Base-by-base conservation (phyloP, 1,140 invertebrate species). In the Megathymus violae region DNA sequence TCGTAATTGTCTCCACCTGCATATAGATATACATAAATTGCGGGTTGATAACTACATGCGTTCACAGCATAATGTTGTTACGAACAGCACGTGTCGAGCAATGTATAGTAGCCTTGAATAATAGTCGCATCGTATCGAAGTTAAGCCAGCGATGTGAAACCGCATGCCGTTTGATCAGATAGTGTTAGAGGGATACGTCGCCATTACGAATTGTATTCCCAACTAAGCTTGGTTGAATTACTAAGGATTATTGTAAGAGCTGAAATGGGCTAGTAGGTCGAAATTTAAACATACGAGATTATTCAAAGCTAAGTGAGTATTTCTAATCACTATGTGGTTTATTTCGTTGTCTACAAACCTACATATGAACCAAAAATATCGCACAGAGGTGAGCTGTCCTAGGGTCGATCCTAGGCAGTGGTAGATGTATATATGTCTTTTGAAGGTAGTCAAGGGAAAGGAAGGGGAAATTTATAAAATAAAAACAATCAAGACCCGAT, bases 81-180 rank as follows among this genome's bases (percentile, higher is more conserved):
- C 13, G 40, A 43, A 56, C 40, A 56, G 51, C 40, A 56, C 22
- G 40, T 56, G 14, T 17, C 25, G 22, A 56, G 52, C 52, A 56
- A 56, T 56, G 52, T 16, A 56, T 41, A 56, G 40, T n/a, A 44
- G 11, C 40, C 25, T 56, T 44, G 41, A 41, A 44, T 56, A 56
- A 56, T 56, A 31, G 27, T 56, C 52, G 17, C 10, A 40, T 17
- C 51, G 36, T 7, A 40, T 36, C 17, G 31, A 52, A 52, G 48
- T 36, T 56, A 56, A 44, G 52, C 52, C 52, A 7, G 16, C 48
- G 1, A 38, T 38, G 48, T 34, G 48, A 38, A 36, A 52, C 14
- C 36, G 15, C 52, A 56, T 56, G 38, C 22, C 52, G 40, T 56
- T 56, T 56, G 52, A 56, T 56, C 52, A 44, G 52, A 52, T 52